Conservation (phyloP, 2,797 vertebrate species). For the Thamnophis elegans region DNA sequence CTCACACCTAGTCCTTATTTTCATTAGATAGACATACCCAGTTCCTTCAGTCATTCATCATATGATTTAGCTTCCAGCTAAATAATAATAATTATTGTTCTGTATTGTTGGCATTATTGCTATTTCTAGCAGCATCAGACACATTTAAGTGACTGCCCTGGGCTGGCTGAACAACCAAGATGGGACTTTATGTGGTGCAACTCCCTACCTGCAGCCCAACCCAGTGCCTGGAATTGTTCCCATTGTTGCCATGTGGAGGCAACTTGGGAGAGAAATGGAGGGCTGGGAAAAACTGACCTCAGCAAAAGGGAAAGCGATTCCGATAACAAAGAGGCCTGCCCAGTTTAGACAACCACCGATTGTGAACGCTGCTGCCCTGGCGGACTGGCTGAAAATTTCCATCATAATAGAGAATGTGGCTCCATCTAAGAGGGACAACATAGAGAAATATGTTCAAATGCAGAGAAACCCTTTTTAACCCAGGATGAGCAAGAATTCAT, state of each 20-base stretch:
- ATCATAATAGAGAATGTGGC: conserved; percentile 82
- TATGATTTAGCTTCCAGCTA: neutral
- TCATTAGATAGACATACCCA: neutral
- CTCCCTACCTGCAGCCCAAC: neutral
- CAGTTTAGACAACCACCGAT: conserved; percentile 83
- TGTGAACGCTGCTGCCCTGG: conserved; percentile 82
- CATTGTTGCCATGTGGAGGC: too few species aligned
- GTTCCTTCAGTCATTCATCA: neutral
- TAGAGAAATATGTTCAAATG: neutral
- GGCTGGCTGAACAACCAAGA: neutral
- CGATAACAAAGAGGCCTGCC: conserved; percentile 79
- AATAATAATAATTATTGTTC: neutral
- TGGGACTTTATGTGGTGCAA: too few species aligned
- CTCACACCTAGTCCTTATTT: neutral
- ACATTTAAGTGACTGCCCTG: neutral
- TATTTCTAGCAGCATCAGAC: neutral
- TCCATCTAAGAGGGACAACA: conserved; percentile 71
- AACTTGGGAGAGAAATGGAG: neutral
- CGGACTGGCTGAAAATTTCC: conserved; percentile 83
- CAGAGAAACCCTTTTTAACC: neutral
- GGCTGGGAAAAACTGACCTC: conserved; percentile 65
- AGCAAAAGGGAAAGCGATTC: conserved; percentile 82
- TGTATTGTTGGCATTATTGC: neutral
- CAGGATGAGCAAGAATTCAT: neutral
- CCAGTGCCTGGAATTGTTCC: neutral